Evolutionary conservation across 2,113 vertebrate species (phyloP), one percentile per base, ranked within the genome.

Genomic region (Heterochromis multidens): DNA sequence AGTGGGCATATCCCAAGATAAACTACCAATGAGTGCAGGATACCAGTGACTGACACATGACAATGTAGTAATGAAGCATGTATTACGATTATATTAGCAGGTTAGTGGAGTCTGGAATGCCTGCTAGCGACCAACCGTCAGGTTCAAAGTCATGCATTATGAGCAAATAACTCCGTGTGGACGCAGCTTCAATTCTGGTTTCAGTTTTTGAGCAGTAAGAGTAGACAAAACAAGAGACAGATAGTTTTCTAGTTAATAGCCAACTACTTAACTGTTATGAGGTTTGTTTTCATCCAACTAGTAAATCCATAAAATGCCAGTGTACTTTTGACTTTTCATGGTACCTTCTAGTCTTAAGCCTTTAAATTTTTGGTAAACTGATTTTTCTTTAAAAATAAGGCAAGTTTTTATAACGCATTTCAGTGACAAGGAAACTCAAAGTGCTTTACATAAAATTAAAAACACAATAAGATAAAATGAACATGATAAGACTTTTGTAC

Each of bases 401-500:
- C 21, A 70, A 11, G 7, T 6, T 67, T 43, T 21, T 7, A 3
- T 9, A 4, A 46, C 8, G 0, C 37, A 1, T 46, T 46, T 46
- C 5, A 19, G 23, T 25, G 16, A 19, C 14, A 70, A 46, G 13
- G 65, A 23, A 70, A 2, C 65, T 46, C 65, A 27, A 27, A 70
- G 63, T 40, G 35, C 1, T 17, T 10, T 2, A 67, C 11, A 37
- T 1, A 3, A 72, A 46, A 14, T 21, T 16, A 7, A 10, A 72
- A 52, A 72, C 10, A 17, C 16, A 11, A 4, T 9, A 54, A 54
- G 19, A 54, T 21, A 72, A 52, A 31, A 7, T 31, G 5, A 72
- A 0, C 43, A 72, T 35, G 2, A 21, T 49, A 12, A 43, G 35
- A 43, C 7, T 43, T 6, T 8, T 16, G 14, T 40, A 93, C 98